Percentiles rank a stretch among this genome's conserved stretches.
phyloP scores from a whole-genome alignment of 2,113 vertebrate species.

The Verasper variegatus region DNA sequence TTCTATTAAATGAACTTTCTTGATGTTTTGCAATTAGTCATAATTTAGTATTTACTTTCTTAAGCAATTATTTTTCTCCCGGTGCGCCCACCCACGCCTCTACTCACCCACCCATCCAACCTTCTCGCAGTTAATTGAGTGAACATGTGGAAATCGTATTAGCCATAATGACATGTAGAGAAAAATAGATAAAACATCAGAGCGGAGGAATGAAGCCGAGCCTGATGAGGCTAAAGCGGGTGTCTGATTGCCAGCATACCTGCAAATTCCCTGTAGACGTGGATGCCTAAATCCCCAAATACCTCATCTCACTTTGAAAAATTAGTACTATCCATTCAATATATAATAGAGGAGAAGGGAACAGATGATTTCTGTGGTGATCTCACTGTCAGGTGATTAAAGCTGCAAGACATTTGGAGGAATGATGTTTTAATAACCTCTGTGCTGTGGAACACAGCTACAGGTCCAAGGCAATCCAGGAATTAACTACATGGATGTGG shows the following conservation, averaged over 20 bases:
- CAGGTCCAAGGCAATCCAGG: slow-evolving; percentile 10
- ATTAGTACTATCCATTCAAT: not conserved
- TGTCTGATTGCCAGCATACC: not conserved
- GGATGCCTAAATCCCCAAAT: slow-evolving; percentile 7
- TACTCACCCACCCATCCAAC: not conserved
- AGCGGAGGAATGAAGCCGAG: slow-evolving; percentile 17
- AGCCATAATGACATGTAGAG: slow-evolving; percentile 33
- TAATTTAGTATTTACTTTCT: slow-evolving; percentile 31
- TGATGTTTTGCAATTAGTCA: slow-evolving; percentile 27
- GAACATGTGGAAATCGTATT: slow-evolving; percentile 50
- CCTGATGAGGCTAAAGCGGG: slow-evolving; percentile 16
- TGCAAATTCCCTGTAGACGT: not conserved
- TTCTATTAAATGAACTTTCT: not conserved
- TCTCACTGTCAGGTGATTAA: slow-evolving; percentile 35
- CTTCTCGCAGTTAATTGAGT: slow-evolving; percentile 38
- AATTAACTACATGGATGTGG: slow-evolving; percentile 46
- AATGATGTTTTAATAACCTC: slow-evolving; percentile 41
- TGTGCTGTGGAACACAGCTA: not conserved
- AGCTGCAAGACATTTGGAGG: slow-evolving; percentile 1
- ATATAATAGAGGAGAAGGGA: not conserved
- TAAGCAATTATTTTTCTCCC: slow-evolving; percentile 5
- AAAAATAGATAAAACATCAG: slow-evolving; percentile 37
- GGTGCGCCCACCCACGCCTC: not conserved
- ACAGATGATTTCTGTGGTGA: not conserved
- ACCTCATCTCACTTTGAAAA: slow-evolving; percentile 18